Evolutionary conservation across 1,140 invertebrate species (phyloP), one percentile per base, ranked within the genome.

Genomic region (Delia radicum): DNA sequence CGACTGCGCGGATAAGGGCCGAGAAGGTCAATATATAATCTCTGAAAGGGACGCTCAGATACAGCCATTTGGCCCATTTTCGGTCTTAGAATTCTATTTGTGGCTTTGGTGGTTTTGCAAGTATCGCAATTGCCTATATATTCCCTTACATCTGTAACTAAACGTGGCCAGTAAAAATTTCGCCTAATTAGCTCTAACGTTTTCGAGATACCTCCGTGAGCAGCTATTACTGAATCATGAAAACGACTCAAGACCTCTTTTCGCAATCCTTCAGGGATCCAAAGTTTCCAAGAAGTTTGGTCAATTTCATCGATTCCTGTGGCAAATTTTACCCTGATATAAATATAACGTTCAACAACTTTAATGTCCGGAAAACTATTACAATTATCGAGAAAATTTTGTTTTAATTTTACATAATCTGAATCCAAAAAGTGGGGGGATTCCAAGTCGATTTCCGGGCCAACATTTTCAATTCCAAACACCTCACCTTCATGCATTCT

Each of bases 1-100:
- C 33, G 33, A 10, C 33, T 37, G 2, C 33, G 33, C 8, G 33
- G 33, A 37, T 37, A 37, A 12, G 33, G 33, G 2, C 75, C 71
- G 7, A 76, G 8, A 5, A 73, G n/a, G 28, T 74, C 73, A 5
- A 74, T 24, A 63, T 63, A 74, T 13, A 74, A 15, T 26, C 73
- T 15, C 24, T 74, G 55, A 74, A 74, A 74, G 18, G 18, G 31
- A 10, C 24, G 15, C 8, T n/a, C 27, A 2, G 18, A 3, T 10
- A 13, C n/a, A 15, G n/a, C 7, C n/a, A 18, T 13, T 28, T 28
- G 28, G 3, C 27, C 24, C 71, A 46, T 46, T 18, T 37, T 10
- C 7, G 71, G 31, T 24, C 15, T 24, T 26, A 73, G 21, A 21
- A 15, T 26, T 8, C 2, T 48, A 26, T 73, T 46, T 1, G 71